Base-by-base conservation (phyloP, 2,888 invertebrate species). In the Leptodirus hochenwartii region DNA sequence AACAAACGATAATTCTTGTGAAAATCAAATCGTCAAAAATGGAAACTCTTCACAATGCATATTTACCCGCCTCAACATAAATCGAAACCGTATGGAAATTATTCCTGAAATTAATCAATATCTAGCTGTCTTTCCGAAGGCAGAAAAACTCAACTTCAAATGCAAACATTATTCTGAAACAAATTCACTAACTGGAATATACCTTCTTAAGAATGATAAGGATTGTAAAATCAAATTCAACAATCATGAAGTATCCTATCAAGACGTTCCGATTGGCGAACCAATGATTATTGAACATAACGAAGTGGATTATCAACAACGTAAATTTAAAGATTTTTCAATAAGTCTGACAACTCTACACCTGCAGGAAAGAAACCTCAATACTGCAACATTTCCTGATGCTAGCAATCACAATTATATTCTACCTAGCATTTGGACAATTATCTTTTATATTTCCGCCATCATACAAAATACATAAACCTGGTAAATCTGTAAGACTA, bases 31-130 rank as follows among this genome's bases (percentile, higher is more conserved):
- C 12, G n/a, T 29, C 11, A 12, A n/a, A 4, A 17, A 20, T 12
- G 22, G 29, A 17, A 22, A 23, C 14, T 15, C 14, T n/a, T 22
- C 15, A 10, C 5, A 29, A 8, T 29, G 29, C 12, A 10, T 22
- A 22, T 29, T 15, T 16, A 8, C 22, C n/a, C 10, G 12, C 8
- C 22, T 29, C 4, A 9, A 29, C 22, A 16, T 29, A 12, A 10
- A 25, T 22, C 11, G n/a, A 14, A 29, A 29, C 13, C 12, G 22
- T 13, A 12, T 29, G 29, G 29, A 29, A 29, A 12, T 29, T 11
- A 22, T 29, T 15, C 29, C 29, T n/a, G 8, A 22, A 4, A 29
- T 29, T 11, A 29, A 29, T 11, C 23, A 29, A 22, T 29, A 29
- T 16, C 12, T 29, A 16, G 22, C 22, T 15, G 29, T 22, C 5